Evolutionary conservation across 1,140 invertebrate genomes (phyloP).

Genomic region (Drosophila busckii): DNA sequence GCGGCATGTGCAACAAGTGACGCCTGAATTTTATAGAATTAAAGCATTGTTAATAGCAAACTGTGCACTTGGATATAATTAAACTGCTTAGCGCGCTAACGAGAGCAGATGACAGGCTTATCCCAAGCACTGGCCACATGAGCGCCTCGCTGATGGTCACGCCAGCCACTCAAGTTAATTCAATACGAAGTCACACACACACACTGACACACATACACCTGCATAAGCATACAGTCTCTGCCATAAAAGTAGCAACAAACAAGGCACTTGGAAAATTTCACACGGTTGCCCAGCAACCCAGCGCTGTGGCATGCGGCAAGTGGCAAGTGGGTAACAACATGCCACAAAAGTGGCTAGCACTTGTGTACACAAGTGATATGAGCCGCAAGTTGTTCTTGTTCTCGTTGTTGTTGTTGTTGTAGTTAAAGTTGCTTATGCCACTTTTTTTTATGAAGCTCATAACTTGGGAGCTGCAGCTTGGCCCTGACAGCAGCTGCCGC

Average conservation of each 20-base stretch:
- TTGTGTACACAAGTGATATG: conserved; percentile 37
- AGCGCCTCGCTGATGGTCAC: conserved; percentile 4
- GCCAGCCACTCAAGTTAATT: conserved; percentile 59
- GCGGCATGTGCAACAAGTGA: conserved; percentile 49
- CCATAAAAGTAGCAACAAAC: conserved; percentile 22
- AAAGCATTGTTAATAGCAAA: background rate
- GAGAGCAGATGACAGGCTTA: conserved; percentile 46
- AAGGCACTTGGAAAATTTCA: conserved; percentile 32
- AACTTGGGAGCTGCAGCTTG: conserved; percentile 46
- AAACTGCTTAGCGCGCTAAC: conserved; percentile 46
- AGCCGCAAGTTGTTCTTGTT: conserved; percentile 41
- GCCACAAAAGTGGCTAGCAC: conserved; percentile 43
- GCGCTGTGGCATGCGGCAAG: conserved; percentile 2
- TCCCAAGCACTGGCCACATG: conserved; percentile 50
- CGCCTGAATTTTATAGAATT: background rate
- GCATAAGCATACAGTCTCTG: background rate
- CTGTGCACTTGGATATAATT: conserved; percentile 44
- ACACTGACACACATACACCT: conserved; percentile 31
- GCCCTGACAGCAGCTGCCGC: conserved; percentile 31
- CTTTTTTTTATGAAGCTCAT: conserved; percentile 61
- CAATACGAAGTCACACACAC: conserved; percentile 51
- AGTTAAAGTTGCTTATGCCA: conserved; percentile 22
- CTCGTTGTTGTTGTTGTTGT: conserved; percentile 24
- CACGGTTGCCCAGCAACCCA: conserved; percentile 12
- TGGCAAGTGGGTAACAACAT: conserved; percentile 34